Base-by-base conservation (phyloP, 2,888 invertebrate species). In the Sarcophaga caerulescens region DNA sequence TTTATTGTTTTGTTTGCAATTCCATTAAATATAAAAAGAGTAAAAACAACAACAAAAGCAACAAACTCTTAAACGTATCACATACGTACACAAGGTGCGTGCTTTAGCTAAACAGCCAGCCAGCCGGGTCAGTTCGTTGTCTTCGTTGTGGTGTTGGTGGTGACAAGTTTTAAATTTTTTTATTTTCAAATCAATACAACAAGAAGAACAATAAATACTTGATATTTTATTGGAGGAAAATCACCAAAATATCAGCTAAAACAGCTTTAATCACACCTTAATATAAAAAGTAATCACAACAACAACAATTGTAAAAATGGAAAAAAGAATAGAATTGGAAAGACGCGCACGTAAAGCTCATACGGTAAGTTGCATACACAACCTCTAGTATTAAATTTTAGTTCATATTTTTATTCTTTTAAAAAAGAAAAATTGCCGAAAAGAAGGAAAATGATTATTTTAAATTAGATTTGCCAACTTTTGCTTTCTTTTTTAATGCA, bases 311-410 rank as follows among this genome's bases (percentile, higher is more conserved):
- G 35, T 35, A 35, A 52, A 52, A 52, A 98, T 98, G 98, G 98
- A 98, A 95, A 98, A 98, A 94, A 96, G 99, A 94, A 96, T 99
- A 95, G 97, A 97, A 93, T 95, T 98, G 93, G 99, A 99, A 94
- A 96, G 97, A 94, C 95, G 98, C 93, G 98, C 98, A 94, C 96
- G 96, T 93, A 96, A 96, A 93, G 96, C 98, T 90, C 96, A 96
- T 93, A 96, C 98, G 95, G 99, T 99, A 95, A 96, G 95, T 88
- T 19, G 4, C 0, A 35, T 65, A 35, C 8, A 35, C 8, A 35
- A 35, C 1, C 8, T 35, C 35, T 35, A 35, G 10, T 35, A 35
- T 52, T 59, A 80, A 6, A 75, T 12, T 11, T 1, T 44, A 25
- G 17, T 25, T 70, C n/a, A 25, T 10, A 1, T 5, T 17, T 6